Conservation (phyloP, 2,797 vertebrate species). For the Gymnopithys bicolor region DNA sequence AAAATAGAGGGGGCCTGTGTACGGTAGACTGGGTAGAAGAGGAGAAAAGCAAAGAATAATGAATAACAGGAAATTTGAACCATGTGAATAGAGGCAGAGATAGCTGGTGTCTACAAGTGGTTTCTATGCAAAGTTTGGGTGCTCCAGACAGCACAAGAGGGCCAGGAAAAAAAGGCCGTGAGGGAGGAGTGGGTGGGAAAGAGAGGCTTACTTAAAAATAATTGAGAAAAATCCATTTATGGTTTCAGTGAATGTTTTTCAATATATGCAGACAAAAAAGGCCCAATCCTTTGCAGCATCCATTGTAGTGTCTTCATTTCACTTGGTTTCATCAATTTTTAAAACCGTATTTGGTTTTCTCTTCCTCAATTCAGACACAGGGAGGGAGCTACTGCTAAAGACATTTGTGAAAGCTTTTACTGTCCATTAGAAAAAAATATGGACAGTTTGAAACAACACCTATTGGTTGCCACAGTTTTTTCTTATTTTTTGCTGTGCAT, state of each 20-base stretch:
- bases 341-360: background rate
- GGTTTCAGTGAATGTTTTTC: background rate
- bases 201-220: background rate
- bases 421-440: background rate
- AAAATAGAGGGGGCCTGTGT: background rate
- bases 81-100: background rate
- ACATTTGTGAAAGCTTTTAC: background rate
- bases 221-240: background rate
- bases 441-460: background rate
- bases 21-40: background rate
- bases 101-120: background rate
- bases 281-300: background rate
- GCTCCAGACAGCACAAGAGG: background rate
- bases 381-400: background rate
- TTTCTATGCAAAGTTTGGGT: background rate
- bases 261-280: background rate
- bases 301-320: background rate
- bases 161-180: background rate
- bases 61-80: conserved; percentile 21
- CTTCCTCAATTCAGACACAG: background rate
- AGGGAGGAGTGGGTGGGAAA: fast-evolving
- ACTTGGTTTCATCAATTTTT: background rate
- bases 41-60: conserved; percentile 12
- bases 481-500: background rate
- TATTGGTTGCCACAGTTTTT: background rate